These are phyloP conservation scores for Bibio marci DNA, from an alignment of 2,888 invertebrate genomes.

Conservation along the genomic window DNA sequence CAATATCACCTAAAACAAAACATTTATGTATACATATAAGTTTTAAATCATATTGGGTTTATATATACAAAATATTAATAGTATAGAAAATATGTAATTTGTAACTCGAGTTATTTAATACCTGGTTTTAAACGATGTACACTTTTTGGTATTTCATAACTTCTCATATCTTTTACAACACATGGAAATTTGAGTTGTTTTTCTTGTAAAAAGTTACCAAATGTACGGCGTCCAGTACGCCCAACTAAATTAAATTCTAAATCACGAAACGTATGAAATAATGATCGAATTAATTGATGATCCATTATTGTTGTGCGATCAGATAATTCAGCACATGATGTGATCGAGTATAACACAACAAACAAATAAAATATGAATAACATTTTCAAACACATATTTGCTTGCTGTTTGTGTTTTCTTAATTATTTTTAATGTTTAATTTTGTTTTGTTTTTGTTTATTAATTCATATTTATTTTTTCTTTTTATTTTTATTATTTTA, in stretches of 20 bases:
- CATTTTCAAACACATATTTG: no score
- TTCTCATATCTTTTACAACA: slow-evolving; percentile 13
- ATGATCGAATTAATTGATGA: slow-evolving; percentile 6
- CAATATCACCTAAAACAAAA: slow-evolving; percentile 29
- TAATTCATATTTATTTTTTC: no score
- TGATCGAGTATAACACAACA: no score
- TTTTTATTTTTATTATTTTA: no score
- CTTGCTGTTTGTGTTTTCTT: no score
- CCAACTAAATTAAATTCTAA: slow-evolving; percentile 12
- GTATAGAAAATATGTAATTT: no score
- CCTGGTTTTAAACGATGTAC: slow-evolving; percentile 31
- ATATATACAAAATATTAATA: background rate
- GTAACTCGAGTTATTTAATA: no score
- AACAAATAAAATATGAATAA: no score
- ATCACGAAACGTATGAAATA: slow-evolving; percentile 13
- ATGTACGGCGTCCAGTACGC: slow-evolving; percentile 9
- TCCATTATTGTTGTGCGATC: slow-evolving; percentile 2
- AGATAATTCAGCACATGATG: background rate
- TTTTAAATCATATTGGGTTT: background rate
- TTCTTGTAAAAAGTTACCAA: slow-evolving; percentile 13
- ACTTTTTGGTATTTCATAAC: slow-evolving; percentile 23
- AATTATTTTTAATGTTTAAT: no score
- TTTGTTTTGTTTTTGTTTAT: no score
- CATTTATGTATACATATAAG: no score
- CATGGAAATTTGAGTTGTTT: slow-evolving; percentile 17